Percentiles rank a stretch among this genome's conserved stretches.
Conservation (phyloP, 1,140 invertebrate genomes). For the Polypedilum pembai region DNA sequence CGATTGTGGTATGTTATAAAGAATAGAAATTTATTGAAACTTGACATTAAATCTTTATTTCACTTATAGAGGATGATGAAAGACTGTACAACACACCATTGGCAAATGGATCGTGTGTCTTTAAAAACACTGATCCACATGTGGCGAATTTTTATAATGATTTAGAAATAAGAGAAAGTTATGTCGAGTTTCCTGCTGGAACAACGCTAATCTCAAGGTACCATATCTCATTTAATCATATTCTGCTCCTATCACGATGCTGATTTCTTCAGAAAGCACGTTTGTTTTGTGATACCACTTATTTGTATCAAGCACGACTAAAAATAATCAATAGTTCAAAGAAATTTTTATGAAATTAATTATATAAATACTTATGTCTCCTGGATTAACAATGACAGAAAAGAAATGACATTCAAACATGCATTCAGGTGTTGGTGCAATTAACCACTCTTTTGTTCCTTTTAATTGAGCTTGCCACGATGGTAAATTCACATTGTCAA, state of each 20-base stretch:
- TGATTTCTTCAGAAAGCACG: slow-evolving; percentile 78
- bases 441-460: slow-evolving; percentile 75
- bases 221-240: slow-evolving; percentile 61
- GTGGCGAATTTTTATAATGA: slow-evolving; percentile 73
- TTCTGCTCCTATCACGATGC: slow-evolving; percentile 92
- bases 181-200: slow-evolving; percentile 66
- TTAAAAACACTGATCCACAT: slow-evolving; percentile 66
- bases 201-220: slow-evolving; percentile 58
- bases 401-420: slow-evolving; percentile 62
- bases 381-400: slow-evolving; percentile 65
- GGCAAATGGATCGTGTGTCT: slow-evolving; percentile 66
- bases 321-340: slow-evolving; percentile 41
- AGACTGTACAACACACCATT: background rate
- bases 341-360: background rate
- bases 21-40: slow-evolving; percentile 15
- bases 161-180: slow-evolving; percentile 62
- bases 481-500: slow-evolving; percentile 82
- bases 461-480: slow-evolving; percentile 92
- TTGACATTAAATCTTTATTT: slow-evolving; percentile 28
- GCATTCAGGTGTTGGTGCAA: slow-evolving; percentile 85
- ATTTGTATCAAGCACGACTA: slow-evolving; percentile 88
- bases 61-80: slow-evolving; percentile 29
- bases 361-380: slow-evolving; percentile 76
- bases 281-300: slow-evolving; percentile 89
- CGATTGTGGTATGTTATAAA: slow-evolving; percentile 54